Percentiles rank a stretch among this genome's conserved stretches.
These are phyloP conservation scores for Tympanoctomys barrerae DNA, from an alignment of 2,797 vertebrate species.

Conservation along the genomic window DNA sequence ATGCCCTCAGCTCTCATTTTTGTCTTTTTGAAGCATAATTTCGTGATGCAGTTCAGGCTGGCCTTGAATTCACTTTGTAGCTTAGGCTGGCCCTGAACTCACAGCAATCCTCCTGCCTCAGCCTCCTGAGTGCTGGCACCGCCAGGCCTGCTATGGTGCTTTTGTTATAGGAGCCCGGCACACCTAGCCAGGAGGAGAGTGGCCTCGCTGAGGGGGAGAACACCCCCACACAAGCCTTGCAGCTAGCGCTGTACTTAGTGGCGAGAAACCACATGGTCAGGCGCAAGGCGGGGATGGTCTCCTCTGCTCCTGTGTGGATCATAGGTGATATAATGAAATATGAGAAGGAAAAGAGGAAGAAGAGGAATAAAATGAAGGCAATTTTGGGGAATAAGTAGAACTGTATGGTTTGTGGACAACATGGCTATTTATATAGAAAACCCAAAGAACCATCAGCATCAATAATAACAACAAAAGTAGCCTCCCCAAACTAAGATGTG, in stretches of 20 bases:
- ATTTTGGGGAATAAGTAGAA: too few species aligned
- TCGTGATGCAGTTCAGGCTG: too few species aligned
- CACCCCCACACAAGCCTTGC: not conserved
- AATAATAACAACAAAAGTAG: not conserved
- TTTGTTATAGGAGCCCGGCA: not conserved
- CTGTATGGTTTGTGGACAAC: not conserved
- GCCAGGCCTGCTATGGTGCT: not conserved
- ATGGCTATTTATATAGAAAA: not conserved
- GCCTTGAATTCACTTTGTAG: too few species aligned
- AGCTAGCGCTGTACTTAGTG: not conserved
- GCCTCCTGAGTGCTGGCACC: too few species aligned
- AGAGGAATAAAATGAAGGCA: not conserved
- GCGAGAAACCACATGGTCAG: not conserved
- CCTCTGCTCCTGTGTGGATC: too few species aligned
- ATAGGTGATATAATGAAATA: not conserved
- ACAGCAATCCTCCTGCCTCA: too few species aligned
- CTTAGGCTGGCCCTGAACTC: too few species aligned
- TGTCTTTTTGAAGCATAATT: too few species aligned
- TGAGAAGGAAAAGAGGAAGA: not conserved
- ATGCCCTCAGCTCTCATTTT: too few species aligned
- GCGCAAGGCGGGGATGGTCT: not conserved
- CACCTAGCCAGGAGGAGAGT: not conserved
- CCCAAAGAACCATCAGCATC: not conserved
- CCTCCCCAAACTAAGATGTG: not conserved
- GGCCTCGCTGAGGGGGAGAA: not conserved